Evolutionary conservation across 2,113 vertebrate genomes (phyloP), one percentile per base, ranked within the genome.

Genomic region (Myiozetetes cayanensis): DNA sequence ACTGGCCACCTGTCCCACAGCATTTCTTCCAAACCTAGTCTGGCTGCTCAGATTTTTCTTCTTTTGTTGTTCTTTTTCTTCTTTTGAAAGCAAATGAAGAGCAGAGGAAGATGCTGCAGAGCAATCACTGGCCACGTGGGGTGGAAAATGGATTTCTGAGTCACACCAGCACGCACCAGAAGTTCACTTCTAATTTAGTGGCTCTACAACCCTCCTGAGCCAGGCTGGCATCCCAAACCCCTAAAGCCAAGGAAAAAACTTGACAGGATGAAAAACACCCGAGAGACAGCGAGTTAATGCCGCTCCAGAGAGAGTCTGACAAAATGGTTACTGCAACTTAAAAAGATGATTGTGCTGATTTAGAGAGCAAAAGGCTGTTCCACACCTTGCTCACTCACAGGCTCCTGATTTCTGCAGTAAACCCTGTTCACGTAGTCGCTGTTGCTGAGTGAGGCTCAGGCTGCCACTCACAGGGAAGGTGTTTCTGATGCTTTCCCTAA

Each of bases 341-440:
- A 49, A 49, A 79, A 52, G 33, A 31, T 41, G 35, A n/a, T 6
- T 21, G 58, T 39, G 37, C 16, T 67, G 53, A 79, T 33, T 55
- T 24, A 39, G 47, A 77, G 66, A 66, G 63, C 22, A 37, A 68
- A 74, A 24, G 59, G 27, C 50, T 61, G 46, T 39, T 84, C 61
- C 16, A 2, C 33, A 33, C 41, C 80, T 13, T 35, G 18, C 86
- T 65, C 23, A 5, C 39, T 47, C 83, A 18, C 62, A 35, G 31
- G 43, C 43, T 39, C 35, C 35, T 53, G 33, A 16, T 71, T 76
- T 93, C 4, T 63, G 75, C 43, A 68, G 5, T 21, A 28, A 80
- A n/a, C 18, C 28, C 47, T 0, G 0, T 30, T 31, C 25, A 4
- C 0, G 1, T 6, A 43, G 47, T 12, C 20, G 41, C 78, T 88